Evolutionary conservation across 2,888 invertebrate genomes (phyloP).

Genomic region (Serripes groenlandicus): DNA sequence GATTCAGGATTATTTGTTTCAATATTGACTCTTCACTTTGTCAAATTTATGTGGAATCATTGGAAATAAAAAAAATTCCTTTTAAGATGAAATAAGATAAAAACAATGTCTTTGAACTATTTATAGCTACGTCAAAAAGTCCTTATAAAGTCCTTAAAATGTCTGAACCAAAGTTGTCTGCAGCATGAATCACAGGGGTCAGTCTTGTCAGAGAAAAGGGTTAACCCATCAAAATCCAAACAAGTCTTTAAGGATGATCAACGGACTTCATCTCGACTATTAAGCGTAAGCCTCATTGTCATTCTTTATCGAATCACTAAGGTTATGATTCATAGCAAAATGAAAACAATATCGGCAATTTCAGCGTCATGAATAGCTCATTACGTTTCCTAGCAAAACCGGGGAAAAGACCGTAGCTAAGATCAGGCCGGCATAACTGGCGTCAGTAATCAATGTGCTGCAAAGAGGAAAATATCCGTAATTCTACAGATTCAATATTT

Average conservation of each 20-base stretch:
- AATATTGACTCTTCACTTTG: no score
- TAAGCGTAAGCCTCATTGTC: conserved; percentile 22
- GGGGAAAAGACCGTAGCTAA: no score
- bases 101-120: no score
- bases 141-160: background rate
- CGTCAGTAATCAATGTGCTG: conserved; percentile 4
- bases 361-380: conserved; percentile 31
- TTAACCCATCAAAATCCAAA: background rate
- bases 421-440: background rate
- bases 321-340: conserved; percentile 32
- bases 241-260: conserved; percentile 15
- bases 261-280: conserved; percentile 2
- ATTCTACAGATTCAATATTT: conserved; percentile 6
- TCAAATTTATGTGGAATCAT: no score
- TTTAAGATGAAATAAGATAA: no score
- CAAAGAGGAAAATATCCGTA: background rate
- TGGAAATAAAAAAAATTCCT: no score
- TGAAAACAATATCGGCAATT: conserved; percentile 35
- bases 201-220: conserved; percentile 1
- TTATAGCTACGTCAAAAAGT: no score
- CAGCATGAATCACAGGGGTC: no score
- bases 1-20: no score
- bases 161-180: background rate
- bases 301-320: conserved; percentile 11
- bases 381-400: conserved; percentile 10